phyloP scores from a whole-genome alignment of 2,113 vertebrate species.

The Solea senegalensis region DNA sequence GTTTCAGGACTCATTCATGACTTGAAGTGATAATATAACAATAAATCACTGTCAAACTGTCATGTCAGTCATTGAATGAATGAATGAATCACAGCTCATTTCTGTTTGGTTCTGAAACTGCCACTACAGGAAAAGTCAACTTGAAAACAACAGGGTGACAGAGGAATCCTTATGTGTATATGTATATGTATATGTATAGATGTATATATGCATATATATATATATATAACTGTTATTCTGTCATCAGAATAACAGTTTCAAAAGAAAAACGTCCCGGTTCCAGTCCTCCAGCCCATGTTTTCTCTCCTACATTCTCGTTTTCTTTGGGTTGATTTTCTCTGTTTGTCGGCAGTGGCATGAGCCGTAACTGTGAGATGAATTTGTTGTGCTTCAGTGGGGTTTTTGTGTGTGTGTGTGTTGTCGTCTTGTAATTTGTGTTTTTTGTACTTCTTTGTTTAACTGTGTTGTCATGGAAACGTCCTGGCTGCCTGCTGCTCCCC shows the following conservation, averaged over 20 bases:
- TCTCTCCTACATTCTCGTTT: background rate
- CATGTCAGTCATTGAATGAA: background rate
- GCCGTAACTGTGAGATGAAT: constrained; percentile 50
- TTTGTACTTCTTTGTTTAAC: constrained; percentile 84
- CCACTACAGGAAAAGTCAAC: constrained; percentile 4
- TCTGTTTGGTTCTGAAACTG: constrained; percentile 13
- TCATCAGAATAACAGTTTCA: too few species aligned
- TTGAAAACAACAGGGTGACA: too few species aligned
- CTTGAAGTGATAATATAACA: too few species aligned
- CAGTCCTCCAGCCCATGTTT: background rate
- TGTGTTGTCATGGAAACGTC: constrained; percentile 88
- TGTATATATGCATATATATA: too few species aligned
- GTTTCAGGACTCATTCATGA: background rate
- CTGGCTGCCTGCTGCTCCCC: constrained; percentile 91
- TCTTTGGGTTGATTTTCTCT: background rate
- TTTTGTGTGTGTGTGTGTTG: constrained; percentile 37
- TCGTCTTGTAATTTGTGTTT: constrained; percentile 57
- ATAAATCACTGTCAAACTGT: too few species aligned
- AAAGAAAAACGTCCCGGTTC: background rate
- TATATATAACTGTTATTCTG: too few species aligned
- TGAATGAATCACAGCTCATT: background rate
- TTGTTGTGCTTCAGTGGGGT: constrained; percentile 16
- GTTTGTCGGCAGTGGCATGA: constrained; percentile 69
- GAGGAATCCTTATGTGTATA: too few species aligned
- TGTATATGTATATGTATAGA: too few species aligned